These are phyloP conservation scores for Macropodus opercularis DNA, from an alignment of 2,797 vertebrate genomes.

Conservation along the genomic window DNA sequence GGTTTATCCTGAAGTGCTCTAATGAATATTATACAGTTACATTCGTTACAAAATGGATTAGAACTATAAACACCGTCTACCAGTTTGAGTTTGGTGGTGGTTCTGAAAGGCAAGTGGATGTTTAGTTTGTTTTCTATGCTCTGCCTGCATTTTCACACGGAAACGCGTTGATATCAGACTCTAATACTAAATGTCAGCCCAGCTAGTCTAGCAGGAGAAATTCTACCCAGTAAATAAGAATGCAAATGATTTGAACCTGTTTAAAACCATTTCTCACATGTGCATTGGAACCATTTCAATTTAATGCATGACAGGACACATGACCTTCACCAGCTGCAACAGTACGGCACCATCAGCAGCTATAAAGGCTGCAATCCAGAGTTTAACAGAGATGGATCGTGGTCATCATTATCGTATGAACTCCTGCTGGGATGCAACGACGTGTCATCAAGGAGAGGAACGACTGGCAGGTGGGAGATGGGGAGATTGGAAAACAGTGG, in stretches of 20 bases:
- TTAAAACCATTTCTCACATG: constrained; percentile 33
- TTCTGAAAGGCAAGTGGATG: constrained; percentile 15
- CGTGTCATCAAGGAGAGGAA: not conserved
- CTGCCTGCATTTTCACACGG: constrained; percentile 15
- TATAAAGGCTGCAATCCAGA: constrained; percentile 13
- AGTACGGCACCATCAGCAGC: not conserved
- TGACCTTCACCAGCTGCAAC: constrained; percentile 33
- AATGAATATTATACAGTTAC: constrained; percentile 35
- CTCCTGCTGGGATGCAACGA: constrained; percentile 31
- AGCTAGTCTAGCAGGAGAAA: too few relatives aligned
- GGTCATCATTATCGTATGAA: constrained; percentile 26
- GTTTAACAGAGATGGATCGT: constrained; percentile 17
- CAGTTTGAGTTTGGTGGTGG: constrained; percentile 20
- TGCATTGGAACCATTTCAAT: constrained; percentile 25
- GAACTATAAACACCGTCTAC: constrained; percentile 24
- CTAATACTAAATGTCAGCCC: constrained; percentile 28
- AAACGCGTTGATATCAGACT: constrained; percentile 21
- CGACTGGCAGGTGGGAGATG: not conserved
- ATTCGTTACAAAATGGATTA: constrained; percentile 27
- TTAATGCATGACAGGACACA: constrained; percentile 21
- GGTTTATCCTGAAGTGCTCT: constrained; percentile 30
- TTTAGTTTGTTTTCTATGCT: constrained; percentile 11
- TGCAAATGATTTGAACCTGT: constrained; percentile 25
- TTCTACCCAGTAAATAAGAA: constrained; percentile 35
- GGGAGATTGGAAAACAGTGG: too few relatives aligned